phyloP scores from a whole-genome alignment of 2,888 invertebrate species.

The Amaurobius ferox region DNA sequence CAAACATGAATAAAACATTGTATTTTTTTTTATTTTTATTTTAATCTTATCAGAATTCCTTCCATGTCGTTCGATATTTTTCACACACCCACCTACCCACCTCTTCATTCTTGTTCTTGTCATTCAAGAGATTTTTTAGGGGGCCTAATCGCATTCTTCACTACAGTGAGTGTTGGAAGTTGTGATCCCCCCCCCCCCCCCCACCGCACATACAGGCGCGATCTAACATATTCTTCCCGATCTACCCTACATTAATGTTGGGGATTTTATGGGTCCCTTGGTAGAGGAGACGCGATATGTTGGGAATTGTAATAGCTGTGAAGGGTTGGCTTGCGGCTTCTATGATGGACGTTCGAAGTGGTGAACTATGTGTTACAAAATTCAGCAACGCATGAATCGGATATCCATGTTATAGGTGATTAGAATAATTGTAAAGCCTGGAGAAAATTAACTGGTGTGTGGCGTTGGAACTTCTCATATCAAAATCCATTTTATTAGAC shows the following conservation, averaged over 20 bases:
- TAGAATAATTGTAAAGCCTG: too few relatives aligned
- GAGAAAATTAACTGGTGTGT: too few relatives aligned
- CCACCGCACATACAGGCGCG: not conserved
- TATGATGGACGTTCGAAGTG: not conserved
- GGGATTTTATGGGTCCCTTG: slow-evolving; percentile 2
- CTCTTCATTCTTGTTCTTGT: not conserved
- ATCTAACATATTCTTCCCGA: slow-evolving; percentile 7
- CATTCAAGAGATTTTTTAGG: not conserved
- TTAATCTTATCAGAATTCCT: not conserved
- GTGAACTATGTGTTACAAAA: not conserved
- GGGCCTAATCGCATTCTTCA: not conserved
- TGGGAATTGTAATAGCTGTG: not conserved
- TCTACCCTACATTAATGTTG: not conserved
- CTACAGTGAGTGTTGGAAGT: not conserved
- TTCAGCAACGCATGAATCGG: too few relatives aligned
- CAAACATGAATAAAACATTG: slow-evolving; percentile 3
- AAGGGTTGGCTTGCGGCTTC: not conserved
- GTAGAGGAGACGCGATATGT: not conserved
- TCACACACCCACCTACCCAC: not conserved
- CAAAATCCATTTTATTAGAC: too few relatives aligned
- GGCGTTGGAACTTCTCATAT: too few relatives aligned
- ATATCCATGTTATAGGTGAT: too few relatives aligned
- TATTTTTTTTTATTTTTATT: not conserved
- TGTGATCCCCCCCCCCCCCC: not conserved
- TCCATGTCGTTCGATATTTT: not conserved